A percentile compares a stretch with the other conserved stretches of the same genome.
Evolutionary conservation across 2,113 vertebrate genomes (phyloP).

Genomic region (Oplegnathus fasciatus): DNA sequence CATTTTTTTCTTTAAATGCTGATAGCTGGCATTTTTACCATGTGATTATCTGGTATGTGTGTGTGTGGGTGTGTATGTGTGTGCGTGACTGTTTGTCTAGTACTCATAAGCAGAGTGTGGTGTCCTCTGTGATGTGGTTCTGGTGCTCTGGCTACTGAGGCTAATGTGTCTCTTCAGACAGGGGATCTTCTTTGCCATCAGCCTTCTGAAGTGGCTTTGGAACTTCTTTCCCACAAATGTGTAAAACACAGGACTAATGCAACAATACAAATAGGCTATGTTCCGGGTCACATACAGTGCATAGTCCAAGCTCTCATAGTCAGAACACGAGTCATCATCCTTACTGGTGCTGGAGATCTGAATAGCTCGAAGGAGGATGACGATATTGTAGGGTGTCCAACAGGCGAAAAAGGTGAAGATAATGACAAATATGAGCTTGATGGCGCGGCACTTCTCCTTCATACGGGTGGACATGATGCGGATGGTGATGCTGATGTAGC

Average conservation of each 20-base stretch:
- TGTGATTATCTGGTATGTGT: neutral
- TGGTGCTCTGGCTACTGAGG: slow-evolving; percentile 73
- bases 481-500: slow-evolving; percentile 82
- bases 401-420: slow-evolving; percentile 83
- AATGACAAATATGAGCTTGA: slow-evolving; percentile 85
- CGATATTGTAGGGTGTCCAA: slow-evolving; percentile 86
- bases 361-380: slow-evolving; percentile 78
- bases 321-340: neutral
- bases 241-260: slow-evolving; percentile 86
- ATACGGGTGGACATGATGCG: slow-evolving; percentile 82
- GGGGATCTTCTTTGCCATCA: slow-evolving; percentile 73
- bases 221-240: slow-evolving; percentile 87
- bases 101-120: slow-evolving; percentile 71
- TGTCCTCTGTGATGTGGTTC: slow-evolving; percentile 73
- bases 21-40: neutral
- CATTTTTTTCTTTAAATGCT: too few relatives aligned
- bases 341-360: slow-evolving; percentile 3
- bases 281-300: slow-evolving; percentile 80
- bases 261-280: slow-evolving; percentile 85
- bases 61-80: neutral
- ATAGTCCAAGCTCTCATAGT: slow-evolving; percentile 60
- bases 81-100: slow-evolving; percentile 14
- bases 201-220: slow-evolving; percentile 81
- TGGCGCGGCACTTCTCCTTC: slow-evolving; percentile 79
- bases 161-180: slow-evolving; percentile 74